Base-by-base conservation (phyloP, 2,797 vertebrate genomes). In the Luscinia luscinia region DNA sequence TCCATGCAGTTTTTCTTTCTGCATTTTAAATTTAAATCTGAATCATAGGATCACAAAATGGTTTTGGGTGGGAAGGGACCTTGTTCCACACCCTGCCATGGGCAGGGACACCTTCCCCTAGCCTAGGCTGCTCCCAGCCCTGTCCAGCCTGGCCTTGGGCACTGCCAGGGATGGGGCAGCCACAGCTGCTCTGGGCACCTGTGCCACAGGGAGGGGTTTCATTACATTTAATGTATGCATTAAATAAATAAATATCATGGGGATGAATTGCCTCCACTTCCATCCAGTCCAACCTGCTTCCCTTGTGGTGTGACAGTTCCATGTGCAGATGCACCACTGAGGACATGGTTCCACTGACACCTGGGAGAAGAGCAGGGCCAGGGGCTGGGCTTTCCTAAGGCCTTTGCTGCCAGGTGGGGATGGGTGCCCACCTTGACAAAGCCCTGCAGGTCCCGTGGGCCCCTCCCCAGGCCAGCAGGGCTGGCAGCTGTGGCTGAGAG, bases 61-160 rank as follows among this genome's bases (percentile, higher is more conserved):
- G 18, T 48, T 52, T 66, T 36, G 26, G 18, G 10, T 72, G 13
- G 26, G 40, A 59, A 72, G 34, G 12, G 40, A 27, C 46, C 40
- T 52, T 15, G 22, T 58, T 1, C 34, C 24, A 45, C 3, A 11
- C n/a, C 22, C 26, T 61, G 40, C 13, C 32, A 7, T 4, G 22
- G 40, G 13, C 78, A 89, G 36, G 27, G 11, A 45, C 72, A 64
- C 15, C 26, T 89, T 3, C 6, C 46, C 11, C 26, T 11, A 0
- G 1, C 9, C 52, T 80, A 72, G 34, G 34, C 0, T 46, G 45
- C 34, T 59, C 26, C 61, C n/a, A 61, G 52, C 19, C 19, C 19
- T 0, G 0, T 30, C 45, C 58, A 72, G 0, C 17, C 21, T 17
- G 52, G n/a, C n/a, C 57, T 52, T 3, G 66, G 52, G 0, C 34